These are phyloP conservation scores for Ceratosolen fusciceps DNA, from an alignment of 1,140 invertebrate species.

Conservation along the genomic window DNA sequence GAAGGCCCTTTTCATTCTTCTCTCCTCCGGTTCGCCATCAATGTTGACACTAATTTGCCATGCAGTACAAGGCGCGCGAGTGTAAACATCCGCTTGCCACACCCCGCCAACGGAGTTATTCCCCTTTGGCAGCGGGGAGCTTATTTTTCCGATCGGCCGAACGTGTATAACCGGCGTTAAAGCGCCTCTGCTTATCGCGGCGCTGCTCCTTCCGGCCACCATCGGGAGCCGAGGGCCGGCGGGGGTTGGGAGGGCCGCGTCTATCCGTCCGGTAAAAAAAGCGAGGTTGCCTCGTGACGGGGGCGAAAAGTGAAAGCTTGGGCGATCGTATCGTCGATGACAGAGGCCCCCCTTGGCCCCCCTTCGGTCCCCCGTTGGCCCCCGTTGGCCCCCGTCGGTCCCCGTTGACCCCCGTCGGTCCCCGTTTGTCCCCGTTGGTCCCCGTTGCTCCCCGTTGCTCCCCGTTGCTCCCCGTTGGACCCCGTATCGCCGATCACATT, in stretches of 20 bases:
- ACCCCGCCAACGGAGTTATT: not conserved
- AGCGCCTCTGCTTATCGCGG: not conserved
- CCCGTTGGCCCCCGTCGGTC: no score
- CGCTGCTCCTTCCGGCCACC: conserved; percentile 11
- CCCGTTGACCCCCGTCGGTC: no score
- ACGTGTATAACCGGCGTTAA: not conserved
- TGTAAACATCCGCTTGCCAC: conserved; percentile 5
- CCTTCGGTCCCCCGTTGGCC: no score
- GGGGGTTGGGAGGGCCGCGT: not conserved
- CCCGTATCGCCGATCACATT: no score
- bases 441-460: no score
- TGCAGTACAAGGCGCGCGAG: not conserved
- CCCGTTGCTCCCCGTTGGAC: no score
- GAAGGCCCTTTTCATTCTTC: no score
- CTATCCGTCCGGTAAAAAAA: not conserved
- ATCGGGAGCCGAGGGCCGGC: no score
- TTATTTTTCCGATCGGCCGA: conserved; percentile 1
- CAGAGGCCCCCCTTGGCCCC: conserved; percentile 15
- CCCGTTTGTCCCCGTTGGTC: no score
- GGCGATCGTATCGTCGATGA: conserved; percentile 20
- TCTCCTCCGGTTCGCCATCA: not conserved
- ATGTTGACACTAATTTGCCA: not conserved
- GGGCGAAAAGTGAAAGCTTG: conserved; percentile 3
- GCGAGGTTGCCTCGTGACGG: not conserved
- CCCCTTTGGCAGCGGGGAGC: not conserved